These are phyloP conservation scores for Propithecus perrieri DNA, from an alignment of 2,797 vertebrate species.

Conservation along the genomic window DNA sequence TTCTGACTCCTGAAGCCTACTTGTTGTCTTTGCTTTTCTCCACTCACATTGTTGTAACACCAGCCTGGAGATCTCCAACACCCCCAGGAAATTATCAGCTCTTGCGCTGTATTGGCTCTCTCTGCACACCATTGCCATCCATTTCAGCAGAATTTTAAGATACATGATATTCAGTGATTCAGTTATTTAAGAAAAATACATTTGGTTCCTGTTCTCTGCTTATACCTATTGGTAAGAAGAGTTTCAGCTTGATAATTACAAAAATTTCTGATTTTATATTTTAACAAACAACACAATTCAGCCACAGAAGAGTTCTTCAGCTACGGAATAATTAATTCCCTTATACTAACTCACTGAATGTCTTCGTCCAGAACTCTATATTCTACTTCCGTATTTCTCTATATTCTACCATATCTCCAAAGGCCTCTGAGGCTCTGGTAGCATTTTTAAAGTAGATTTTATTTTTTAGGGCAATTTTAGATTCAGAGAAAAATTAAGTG, in stretches of 20 bases:
- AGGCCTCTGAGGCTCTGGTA: not conserved
- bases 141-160: not conserved
- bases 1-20: not conserved
- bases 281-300: not conserved
- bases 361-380: not conserved
- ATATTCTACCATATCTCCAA: not conserved
- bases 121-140: not conserved
- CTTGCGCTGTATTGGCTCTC: not conserved
- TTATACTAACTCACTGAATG: not conserved
- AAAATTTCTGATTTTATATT: not conserved
- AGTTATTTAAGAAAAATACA: not conserved
- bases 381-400: not conserved
- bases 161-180: not conserved
- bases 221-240: not conserved
- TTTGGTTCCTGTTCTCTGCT: not conserved
- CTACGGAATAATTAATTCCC: not conserved
- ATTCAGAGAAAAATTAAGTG: not conserved
- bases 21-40: not conserved
- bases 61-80: not conserved
- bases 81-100: not conserved
- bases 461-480: not conserved
- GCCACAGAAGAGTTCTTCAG: not conserved
- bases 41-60: not conserved
- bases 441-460: not conserved
- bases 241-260: not conserved